Conservation (phyloP, 2,888 invertebrate species). For the Parascotia fuliginaria region DNA sequence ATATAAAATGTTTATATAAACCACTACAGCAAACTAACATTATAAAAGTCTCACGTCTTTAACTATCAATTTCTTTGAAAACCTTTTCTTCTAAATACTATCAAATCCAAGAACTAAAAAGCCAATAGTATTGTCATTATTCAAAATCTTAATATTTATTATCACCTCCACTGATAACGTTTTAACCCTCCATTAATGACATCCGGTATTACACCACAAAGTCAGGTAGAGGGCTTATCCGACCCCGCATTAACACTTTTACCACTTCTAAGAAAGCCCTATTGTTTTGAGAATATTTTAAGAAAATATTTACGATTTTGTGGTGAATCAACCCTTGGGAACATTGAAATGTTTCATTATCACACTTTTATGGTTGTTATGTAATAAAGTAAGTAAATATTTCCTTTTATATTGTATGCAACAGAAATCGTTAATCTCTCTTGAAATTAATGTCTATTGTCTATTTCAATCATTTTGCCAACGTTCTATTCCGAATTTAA, state of each 20-base stretch:
- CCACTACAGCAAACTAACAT: not conserved
- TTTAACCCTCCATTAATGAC: constrained; percentile 57
- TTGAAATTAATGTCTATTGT: constrained; percentile 5
- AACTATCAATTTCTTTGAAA: constrained; percentile 3
- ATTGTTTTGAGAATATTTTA: constrained; percentile 49
- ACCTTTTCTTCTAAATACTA: constrained; percentile 6
- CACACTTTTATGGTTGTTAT: constrained; percentile 48
- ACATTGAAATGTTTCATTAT: constrained; percentile 44
- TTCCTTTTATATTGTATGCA: constrained; percentile 8
- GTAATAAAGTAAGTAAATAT: constrained; percentile 16
- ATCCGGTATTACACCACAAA: constrained; percentile 52
- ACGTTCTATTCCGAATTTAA: no score
- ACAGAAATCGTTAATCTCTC: constrained; percentile 6
- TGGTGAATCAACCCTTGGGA: constrained; percentile 48
- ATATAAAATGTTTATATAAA: not conserved
- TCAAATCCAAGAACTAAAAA: not conserved
- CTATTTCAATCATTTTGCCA: no score
- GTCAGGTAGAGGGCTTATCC: constrained; percentile 63
- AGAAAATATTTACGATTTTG: constrained; percentile 52
- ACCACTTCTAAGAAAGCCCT: constrained; percentile 56
- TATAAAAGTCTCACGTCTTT: not conserved
- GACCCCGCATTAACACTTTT: constrained; percentile 63
- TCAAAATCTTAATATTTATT: constrained; percentile 27
- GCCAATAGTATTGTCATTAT: constrained; percentile 13
- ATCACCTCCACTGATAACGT: constrained; percentile 27